Percentiles rank a stretch among this genome's conserved stretches.
These are phyloP conservation scores for Clarias macrocephalus DNA, from an alignment of 2,113 vertebrate genomes.

Conservation along the genomic window DNA sequence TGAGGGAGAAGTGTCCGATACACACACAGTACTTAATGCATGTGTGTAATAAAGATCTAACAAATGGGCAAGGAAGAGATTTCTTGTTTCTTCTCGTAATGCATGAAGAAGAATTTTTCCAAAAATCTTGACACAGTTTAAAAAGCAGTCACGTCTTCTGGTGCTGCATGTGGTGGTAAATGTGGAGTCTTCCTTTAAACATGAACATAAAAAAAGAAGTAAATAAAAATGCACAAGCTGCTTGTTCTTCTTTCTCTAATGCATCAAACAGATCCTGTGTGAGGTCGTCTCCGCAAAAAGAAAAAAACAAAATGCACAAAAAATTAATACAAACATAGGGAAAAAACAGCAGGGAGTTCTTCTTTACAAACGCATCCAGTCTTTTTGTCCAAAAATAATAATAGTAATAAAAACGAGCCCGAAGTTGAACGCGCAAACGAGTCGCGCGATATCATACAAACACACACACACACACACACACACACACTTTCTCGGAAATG, in stretches of 20 bases:
- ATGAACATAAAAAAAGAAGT: background rate
- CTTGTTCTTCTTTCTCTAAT: conserved; percentile 4
- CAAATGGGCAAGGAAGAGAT: background rate
- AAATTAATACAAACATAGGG: background rate
- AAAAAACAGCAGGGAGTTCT: background rate
- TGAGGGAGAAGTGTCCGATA: conserved; percentile 28
- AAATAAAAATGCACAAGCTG: background rate
- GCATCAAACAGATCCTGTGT: background rate
- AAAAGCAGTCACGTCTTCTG: background rate
- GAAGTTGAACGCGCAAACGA: background rate
- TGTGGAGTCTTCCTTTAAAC: background rate
- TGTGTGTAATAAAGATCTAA: background rate
- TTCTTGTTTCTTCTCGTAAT: background rate
- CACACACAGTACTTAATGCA: background rate
- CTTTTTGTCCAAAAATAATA: conserved; percentile 33
- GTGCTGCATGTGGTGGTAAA: background rate
- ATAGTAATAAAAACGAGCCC: background rate
- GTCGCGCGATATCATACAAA: background rate
- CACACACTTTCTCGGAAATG: background rate
- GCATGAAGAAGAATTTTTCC: background rate
- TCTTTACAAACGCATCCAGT: background rate
- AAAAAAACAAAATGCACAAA: background rate
- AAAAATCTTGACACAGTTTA: background rate
- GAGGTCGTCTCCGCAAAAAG: background rate
- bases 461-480: too few relatives aligned